Evolutionary conservation across 92 coral and sea anemone species (phyloP).

Genomic region (Phymanthus crucifer): DNA sequence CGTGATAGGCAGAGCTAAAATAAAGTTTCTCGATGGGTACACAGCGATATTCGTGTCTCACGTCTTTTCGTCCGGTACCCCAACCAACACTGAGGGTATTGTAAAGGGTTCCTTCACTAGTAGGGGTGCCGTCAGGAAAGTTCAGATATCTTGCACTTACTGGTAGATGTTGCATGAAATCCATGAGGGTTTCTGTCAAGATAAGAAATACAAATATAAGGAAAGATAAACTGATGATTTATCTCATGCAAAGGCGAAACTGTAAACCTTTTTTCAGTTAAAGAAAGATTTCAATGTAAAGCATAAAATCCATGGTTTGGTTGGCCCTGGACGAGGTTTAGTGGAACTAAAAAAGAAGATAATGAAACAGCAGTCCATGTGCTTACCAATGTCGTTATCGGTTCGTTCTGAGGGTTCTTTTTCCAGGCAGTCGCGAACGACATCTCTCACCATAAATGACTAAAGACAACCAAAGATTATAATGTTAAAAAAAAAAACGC

Average conservation of each 20-base stretch:
- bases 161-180: conserved; percentile 94
- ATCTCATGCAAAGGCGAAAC: too few species aligned
- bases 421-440: conserved; percentile 94
- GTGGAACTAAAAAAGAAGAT: background rate
- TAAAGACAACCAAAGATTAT: conserved; percentile 21
- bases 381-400: conserved; percentile 90
- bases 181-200: conserved; percentile 82
- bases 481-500: background rate
- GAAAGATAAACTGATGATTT: background rate
- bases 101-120: too few species aligned
- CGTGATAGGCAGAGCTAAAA: too few species aligned
- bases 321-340: background rate
- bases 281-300: too few species aligned
- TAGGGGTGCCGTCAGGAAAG: too few species aligned
- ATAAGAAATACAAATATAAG: conserved; percentile 3
- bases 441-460: conserved; percentile 99
- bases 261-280: too few species aligned
- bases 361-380: background rate
- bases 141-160: conserved; percentile 53
- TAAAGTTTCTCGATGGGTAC: too few species aligned
- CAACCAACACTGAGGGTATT: too few species aligned
- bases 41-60: too few species aligned
- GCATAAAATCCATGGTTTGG: too few species aligned
- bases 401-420: conserved; percentile 93
- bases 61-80: too few species aligned